These are phyloP conservation scores for Drosophila neonasuta DNA, from an alignment of 2,888 invertebrate genomes.

Conservation along the genomic window DNA sequence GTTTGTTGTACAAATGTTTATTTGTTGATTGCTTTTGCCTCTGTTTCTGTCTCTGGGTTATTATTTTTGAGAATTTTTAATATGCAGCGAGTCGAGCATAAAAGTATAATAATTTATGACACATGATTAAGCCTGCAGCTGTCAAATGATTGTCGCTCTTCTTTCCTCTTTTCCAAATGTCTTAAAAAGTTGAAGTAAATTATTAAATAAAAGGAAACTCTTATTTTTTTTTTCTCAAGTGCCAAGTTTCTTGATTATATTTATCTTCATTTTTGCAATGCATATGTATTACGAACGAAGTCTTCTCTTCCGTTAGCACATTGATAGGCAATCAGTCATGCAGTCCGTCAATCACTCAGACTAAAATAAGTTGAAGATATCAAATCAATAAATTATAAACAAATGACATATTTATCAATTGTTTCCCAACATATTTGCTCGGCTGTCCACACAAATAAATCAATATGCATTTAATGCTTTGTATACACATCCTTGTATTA, in stretches of 20 bases:
- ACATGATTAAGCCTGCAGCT: conserved; percentile 49
- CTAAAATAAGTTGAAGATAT: conserved; percentile 8
- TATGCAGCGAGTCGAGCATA: conserved; percentile 29
- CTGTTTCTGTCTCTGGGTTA: conserved; percentile 35
- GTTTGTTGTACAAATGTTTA: conserved; percentile 39
- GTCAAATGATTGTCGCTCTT: conserved; percentile 33
- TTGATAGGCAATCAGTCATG: conserved; percentile 6
- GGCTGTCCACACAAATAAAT: conserved; percentile 4
- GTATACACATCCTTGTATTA: background rate
- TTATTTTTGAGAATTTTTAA: conserved; percentile 40
- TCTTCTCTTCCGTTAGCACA: background rate
- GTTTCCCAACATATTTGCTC: background rate
- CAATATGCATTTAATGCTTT: background rate
- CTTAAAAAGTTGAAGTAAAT: conserved; percentile 1
- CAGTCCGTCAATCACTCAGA: conserved; percentile 5
- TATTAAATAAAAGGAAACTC: background rate
- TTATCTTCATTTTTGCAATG: background rate
- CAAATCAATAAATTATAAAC: conserved; percentile 5
- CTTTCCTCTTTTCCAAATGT: background rate
- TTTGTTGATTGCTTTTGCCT: conserved; percentile 52
- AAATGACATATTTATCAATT: conserved; percentile 21
- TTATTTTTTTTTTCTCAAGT: background rate
- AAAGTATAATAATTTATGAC: conserved; percentile 53
- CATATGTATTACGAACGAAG: background rate
- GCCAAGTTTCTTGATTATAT: background rate